Evolutionary conservation across 2,797 vertebrate genomes (phyloP).

Genomic region (Epinephelus coioides): DNA sequence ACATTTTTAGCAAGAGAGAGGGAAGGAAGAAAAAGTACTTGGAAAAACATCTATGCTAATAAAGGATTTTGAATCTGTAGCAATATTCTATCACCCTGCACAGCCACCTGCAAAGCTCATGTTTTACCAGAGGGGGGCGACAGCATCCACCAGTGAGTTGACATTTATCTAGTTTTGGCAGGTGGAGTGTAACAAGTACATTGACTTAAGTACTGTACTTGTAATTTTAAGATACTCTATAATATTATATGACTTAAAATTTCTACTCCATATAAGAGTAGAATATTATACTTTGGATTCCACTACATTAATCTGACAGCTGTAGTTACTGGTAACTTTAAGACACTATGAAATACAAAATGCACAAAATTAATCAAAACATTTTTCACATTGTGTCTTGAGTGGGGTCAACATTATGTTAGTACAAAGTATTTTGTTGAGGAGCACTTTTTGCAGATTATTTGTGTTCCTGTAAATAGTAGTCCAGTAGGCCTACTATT

Average conservation of each 20-base stretch:
- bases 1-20: background rate
- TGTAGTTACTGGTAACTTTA: background rate
- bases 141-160: slow-evolving; percentile 11
- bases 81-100: background rate
- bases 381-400: background rate
- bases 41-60: no score
- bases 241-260: background rate
- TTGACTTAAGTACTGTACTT: background rate
- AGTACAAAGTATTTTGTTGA: background rate
- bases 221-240: background rate
- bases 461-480: background rate
- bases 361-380: background rate
- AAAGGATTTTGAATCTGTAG: background rate
- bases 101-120: slow-evolving; percentile 8
- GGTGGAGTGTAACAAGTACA: background rate
- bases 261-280: background rate
- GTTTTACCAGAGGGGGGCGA: slow-evolving; percentile 32
- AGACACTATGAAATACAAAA: background rate
- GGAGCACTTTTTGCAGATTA: background rate
- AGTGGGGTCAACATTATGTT: background rate
- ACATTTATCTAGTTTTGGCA: background rate
- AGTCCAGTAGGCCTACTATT: background rate
- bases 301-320: background rate
- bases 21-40: background rate
- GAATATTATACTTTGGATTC: background rate